Evolutionary conservation across 2,888 invertebrate genomes (phyloP).

Genomic region (Caenorhabditis virilis): DNA sequence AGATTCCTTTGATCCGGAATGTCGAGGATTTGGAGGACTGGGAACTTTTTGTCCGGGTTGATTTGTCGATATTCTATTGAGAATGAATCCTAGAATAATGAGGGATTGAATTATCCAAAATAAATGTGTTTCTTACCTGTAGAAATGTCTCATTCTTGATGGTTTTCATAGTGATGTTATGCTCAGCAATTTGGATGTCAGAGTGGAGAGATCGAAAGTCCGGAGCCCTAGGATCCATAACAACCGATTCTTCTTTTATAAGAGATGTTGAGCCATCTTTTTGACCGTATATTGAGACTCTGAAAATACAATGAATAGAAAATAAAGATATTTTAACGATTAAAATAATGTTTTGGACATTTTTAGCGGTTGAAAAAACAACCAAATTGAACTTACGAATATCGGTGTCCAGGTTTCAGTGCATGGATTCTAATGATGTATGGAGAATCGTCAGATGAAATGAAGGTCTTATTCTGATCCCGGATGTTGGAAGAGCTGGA

Average conservation of each 20-base stretch:
- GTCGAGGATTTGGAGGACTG: conserved; percentile 64
- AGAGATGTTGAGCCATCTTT: conserved; percentile 52
- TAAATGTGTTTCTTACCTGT: conserved; percentile 43
- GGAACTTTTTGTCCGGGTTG: conserved; percentile 62
- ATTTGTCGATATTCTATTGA: conserved; percentile 61
- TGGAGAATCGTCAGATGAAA: conserved; percentile 53
- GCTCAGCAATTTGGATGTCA: conserved; percentile 51
- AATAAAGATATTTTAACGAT: too few relatives aligned
- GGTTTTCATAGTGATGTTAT: conserved; percentile 63
- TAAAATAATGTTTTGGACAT: too few relatives aligned
- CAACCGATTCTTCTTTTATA: conserved; percentile 63
- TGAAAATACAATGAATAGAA: conserved; percentile 38
- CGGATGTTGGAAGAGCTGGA: conserved; percentile 52
- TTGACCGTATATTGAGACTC: conserved; percentile 61
- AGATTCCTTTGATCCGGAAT: conserved; percentile 62
- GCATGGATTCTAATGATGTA: conserved; percentile 60
- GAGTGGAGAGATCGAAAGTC: conserved; percentile 46
- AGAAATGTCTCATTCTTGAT: conserved; percentile 58
- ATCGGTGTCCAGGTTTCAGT: conserved; percentile 61
- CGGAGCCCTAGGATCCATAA: conserved; percentile 61
- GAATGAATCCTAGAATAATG: conserved; percentile 48
- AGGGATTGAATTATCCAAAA: too few relatives aligned
- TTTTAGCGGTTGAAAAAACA: too few relatives aligned
- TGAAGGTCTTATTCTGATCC: conserved; percentile 63
- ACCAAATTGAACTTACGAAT: conserved; percentile 54